A percentile compares a stretch with the other conserved stretches of the same genome.
Evolutionary conservation across 2,113 vertebrate species (phyloP).

Genomic region (Prionailurus viverrinus): DNA sequence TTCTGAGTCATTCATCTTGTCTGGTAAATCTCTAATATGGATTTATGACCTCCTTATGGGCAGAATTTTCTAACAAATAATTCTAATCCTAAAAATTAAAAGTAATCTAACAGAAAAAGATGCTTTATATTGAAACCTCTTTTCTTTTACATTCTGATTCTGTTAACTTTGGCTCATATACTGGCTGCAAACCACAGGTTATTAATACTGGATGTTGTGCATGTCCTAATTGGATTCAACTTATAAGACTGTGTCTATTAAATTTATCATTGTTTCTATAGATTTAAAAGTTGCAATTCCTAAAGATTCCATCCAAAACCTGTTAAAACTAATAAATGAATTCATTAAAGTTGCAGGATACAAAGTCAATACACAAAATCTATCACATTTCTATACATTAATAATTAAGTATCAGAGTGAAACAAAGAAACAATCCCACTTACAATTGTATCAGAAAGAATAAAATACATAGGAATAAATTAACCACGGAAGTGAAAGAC

Average conservation of each 20-base stretch:
- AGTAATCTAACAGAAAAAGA: background rate
- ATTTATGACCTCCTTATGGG: background rate
- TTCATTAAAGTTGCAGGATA: background rate
- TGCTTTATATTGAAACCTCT: background rate
- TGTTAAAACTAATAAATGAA: background rate
- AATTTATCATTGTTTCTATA: constrained; percentile 21
- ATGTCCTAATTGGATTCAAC: background rate
- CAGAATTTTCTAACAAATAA: background rate
- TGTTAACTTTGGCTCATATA: background rate
- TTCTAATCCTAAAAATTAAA: constrained; percentile 39
- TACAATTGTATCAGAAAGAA: background rate
- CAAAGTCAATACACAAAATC: background rate
- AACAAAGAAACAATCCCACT: background rate
- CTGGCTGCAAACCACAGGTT: background rate
- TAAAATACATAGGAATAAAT: background rate
- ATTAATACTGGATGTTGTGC: background rate
- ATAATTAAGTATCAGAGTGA: background rate
- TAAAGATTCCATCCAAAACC: background rate
- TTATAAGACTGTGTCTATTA: background rate
- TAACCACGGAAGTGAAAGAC: background rate
- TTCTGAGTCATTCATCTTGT: background rate
- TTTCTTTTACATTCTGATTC: background rate
- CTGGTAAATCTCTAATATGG: background rate
- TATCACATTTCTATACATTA: background rate
- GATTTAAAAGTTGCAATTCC: background rate